A percentile compares a stretch with the other conserved stretches of the same genome.
Conservation (phyloP, 2,888 invertebrate genomes). For the Rhorus exstirpatorius region DNA sequence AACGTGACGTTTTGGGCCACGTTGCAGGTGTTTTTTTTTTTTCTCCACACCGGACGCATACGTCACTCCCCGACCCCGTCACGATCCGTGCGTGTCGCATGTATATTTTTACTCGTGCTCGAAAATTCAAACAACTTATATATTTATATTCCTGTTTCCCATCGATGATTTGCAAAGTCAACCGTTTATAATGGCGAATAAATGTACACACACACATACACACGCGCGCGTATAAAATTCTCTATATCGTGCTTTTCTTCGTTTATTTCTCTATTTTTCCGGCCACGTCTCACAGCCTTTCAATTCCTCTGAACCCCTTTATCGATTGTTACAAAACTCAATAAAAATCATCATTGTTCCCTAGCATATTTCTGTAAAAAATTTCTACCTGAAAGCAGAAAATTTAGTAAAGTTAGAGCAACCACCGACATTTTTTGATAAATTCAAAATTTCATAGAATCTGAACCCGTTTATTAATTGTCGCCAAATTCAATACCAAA, state of each 20-base stretch:
- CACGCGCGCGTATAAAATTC: neutral
- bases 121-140: slow-evolving; percentile 45
- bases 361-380: no score
- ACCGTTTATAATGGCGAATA: slow-evolving; percentile 44
- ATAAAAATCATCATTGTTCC: no score
- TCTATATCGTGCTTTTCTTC: neutral
- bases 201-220: neutral
- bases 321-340: no score
- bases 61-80: slow-evolving; percentile 45
- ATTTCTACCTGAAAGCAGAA: no score
- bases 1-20: slow-evolving; percentile 28
- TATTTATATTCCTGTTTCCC: slow-evolving; percentile 40
- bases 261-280: slow-evolving; percentile 3
- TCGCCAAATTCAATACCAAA: no score
- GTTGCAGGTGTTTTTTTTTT: slow-evolving; percentile 52
- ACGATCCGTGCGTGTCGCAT: slow-evolving; percentile 8
- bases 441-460: no score
- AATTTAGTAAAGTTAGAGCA: no score
- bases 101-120: slow-evolving; percentile 41
- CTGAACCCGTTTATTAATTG: no score
- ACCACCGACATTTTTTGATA: no score
- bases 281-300: slow-evolving; percentile 21
- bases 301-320: no score
- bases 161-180: slow-evolving; percentile 49
- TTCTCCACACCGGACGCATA: slow-evolving; percentile 62